phyloP scores from a whole-genome alignment of 2,888 invertebrate species.

The Augochlorella aurata region DNA sequence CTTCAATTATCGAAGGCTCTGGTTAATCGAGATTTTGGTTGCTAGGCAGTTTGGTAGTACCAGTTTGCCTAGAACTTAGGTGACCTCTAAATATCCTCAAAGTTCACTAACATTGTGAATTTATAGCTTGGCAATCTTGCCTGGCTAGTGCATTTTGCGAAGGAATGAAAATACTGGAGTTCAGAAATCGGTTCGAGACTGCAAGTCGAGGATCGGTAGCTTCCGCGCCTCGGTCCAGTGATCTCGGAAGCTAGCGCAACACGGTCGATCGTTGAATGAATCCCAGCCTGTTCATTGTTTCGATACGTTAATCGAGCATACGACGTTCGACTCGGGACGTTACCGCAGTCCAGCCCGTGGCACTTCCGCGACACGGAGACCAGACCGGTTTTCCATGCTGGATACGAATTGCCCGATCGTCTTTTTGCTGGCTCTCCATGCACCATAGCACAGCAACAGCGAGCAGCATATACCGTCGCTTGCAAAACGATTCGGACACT shows the following conservation, averaged over 20 bases:
- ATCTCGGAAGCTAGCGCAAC: constrained; percentile 27
- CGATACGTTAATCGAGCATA: constrained; percentile 59
- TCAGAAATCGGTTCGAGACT: neutral
- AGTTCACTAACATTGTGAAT: too few relatives aligned
- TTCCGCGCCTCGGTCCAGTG: neutral
- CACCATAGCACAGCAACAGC: constrained; percentile 21
- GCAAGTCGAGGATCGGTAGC: neutral
- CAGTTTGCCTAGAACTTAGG: too few relatives aligned
- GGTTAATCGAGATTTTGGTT: too few relatives aligned
- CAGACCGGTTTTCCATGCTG: constrained; percentile 66
- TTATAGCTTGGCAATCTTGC: too few relatives aligned
- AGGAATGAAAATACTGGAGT: neutral
- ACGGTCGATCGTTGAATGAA: constrained; percentile 56
- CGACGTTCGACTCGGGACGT: constrained; percentile 57
- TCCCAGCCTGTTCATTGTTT: constrained; percentile 57
- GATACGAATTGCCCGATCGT: constrained; percentile 64
- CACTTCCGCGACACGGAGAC: constrained; percentile 65
- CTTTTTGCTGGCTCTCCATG: constrained; percentile 56
- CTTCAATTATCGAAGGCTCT: too few relatives aligned
- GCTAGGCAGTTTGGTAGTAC: too few relatives aligned
- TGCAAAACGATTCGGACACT: too few relatives aligned
- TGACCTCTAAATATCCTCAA: too few relatives aligned
- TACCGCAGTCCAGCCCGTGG: constrained; percentile 46
- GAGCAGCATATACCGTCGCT: constrained; percentile 3
- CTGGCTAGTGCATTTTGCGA: too few relatives aligned